Evolutionary conservation across 2,888 invertebrate species (phyloP), one percentile per base, ranked within the genome.

Genomic region (Chalcis sispes): DNA sequence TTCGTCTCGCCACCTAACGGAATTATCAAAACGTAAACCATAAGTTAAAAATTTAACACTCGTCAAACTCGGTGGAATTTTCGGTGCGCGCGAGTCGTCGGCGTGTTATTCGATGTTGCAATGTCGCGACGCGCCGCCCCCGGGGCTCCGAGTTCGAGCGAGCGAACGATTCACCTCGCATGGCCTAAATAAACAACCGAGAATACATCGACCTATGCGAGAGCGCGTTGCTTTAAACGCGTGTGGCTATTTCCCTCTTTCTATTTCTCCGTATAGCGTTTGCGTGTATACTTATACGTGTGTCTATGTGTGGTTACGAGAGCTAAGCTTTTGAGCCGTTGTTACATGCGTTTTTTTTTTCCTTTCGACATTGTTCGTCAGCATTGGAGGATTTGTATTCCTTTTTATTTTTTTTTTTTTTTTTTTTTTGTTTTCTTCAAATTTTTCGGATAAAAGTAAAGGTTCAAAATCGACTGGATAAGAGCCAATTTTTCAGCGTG

Each of bases 101-200:
- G 61, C 58, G 29, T 23, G 42, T 27, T 62, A 42, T 27, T 50
- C 58, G 72, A 27, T 66, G 65, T 72, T 61, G 66, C 66, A 73
- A 75, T 70, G 64, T 32, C 42, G 40, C 40, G 23, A 46, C 56
- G 65, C 13, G 42, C 42, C 13, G n/a, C 5, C 40, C 3, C 32
- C 56, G 13, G 13, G 13, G 42, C 29, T n/a, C 15, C 20, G 7
- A 52, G 32, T 2, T 1, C 27, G 27, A 42, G 54, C 42, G 81
- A 83, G 81, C 85, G 84, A n/a, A 86, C 85, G 84, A 86, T 87
- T 87, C 88, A 86, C 87, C 87, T 87, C 88, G 85, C 82, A 82
- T 88, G 88, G 86, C 88, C 88, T 88, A 88, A 88, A 88, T 88
- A 88, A 88, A 88, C 88, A 88, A 88, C 87, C 87, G 86, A 88